Evolutionary conservation across 2,113 vertebrate species (phyloP).

Genomic region (Poeciliopsis turrubarensis): DNA sequence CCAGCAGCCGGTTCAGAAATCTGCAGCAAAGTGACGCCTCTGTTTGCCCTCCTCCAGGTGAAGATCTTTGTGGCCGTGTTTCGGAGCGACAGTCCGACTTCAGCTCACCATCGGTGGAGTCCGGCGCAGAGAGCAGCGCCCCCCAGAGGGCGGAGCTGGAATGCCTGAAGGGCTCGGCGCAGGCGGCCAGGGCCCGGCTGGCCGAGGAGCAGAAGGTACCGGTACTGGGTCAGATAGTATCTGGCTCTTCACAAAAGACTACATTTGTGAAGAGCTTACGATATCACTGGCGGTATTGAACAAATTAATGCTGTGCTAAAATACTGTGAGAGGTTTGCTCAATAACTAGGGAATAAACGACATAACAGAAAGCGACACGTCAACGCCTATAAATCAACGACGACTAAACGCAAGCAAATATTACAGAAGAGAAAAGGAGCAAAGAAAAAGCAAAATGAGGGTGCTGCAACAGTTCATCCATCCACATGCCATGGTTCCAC

Average conservation of each 20-base stretch:
- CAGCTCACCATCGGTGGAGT: constrained; percentile 26
- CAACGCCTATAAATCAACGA: constrained; percentile 21
- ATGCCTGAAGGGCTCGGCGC: constrained; percentile 69
- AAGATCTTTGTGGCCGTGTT: constrained; percentile 33
- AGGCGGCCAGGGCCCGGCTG: constrained; percentile 64
- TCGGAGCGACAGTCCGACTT: constrained; percentile 67
- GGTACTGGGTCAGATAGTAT: too few species aligned
- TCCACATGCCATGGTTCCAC: constrained; percentile 77
- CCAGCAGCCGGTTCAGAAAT: not conserved
- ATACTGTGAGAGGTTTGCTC: constrained; percentile 17
- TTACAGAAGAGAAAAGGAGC: constrained; percentile 1
- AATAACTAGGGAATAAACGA: constrained; percentile 25
- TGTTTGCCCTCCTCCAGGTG: constrained; percentile 13
- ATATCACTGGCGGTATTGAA: constrained; percentile 35
- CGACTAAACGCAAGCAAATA: constrained; percentile 13
- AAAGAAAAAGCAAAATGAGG: constrained; percentile 37
- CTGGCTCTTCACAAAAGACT: too few species aligned
- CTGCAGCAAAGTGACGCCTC: constrained; percentile 7
- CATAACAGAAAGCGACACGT: constrained; percentile 32
- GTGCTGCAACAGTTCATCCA: constrained; percentile 63
- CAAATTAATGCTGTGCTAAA: constrained; percentile 26
- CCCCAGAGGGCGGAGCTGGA: constrained; percentile 71
- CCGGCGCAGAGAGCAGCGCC: constrained; percentile 43
- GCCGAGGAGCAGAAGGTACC: constrained; percentile 47
- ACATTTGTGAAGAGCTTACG: constrained; percentile 26